These are phyloP conservation scores for Diaperis boleti DNA, from an alignment of 2,888 invertebrate species.

Conservation along the genomic window DNA sequence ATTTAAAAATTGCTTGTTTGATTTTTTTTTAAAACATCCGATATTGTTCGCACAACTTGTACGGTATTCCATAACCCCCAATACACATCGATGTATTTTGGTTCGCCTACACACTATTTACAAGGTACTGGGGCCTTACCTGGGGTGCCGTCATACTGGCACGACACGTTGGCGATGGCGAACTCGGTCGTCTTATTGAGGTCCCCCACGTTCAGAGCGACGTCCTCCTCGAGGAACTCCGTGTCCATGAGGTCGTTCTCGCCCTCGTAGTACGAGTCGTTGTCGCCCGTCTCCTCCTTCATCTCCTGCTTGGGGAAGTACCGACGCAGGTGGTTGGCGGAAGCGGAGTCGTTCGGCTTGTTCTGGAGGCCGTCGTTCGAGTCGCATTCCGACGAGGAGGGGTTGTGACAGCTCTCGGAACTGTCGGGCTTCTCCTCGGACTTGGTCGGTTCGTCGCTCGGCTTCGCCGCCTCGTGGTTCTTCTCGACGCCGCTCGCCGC, in stretches of 20 bases:
- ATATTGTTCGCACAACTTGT: too few species aligned
- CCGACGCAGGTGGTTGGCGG: not conserved
- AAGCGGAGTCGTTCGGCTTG: slow-evolving; percentile 50
- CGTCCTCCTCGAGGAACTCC: slow-evolving; percentile 64
- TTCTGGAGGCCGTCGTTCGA: slow-evolving; percentile 62
- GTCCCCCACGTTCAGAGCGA: slow-evolving; percentile 54
- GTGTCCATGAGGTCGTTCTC: slow-evolving; percentile 65
- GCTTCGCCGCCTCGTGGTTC: slow-evolving; percentile 22
- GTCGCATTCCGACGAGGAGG: slow-evolving; percentile 64
- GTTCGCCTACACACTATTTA: too few species aligned
- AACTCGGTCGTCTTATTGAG: slow-evolving; percentile 58
- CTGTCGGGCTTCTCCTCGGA: slow-evolving; percentile 58
- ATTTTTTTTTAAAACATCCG: too few species aligned
- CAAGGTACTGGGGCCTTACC: slow-evolving; percentile 57
- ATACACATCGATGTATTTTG: too few species aligned
- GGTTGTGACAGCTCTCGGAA: slow-evolving; percentile 57
- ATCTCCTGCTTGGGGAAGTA: slow-evolving; percentile 43
- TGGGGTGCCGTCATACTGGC: slow-evolving; percentile 70
- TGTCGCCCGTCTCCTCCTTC: slow-evolving; percentile 60
- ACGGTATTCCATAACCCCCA: too few species aligned
- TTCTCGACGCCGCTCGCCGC: slow-evolving; percentile 40
- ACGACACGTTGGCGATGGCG: slow-evolving; percentile 75
- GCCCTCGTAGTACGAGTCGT: slow-evolving; percentile 63
- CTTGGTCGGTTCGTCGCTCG: slow-evolving; percentile 45
- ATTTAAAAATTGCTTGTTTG: too few species aligned